Percentiles rank a stretch among this genome's conserved stretches.
Conservation (phyloP, 37 sponge, comb jelly and placozoan species). For the Spongilla lacustris region DNA sequence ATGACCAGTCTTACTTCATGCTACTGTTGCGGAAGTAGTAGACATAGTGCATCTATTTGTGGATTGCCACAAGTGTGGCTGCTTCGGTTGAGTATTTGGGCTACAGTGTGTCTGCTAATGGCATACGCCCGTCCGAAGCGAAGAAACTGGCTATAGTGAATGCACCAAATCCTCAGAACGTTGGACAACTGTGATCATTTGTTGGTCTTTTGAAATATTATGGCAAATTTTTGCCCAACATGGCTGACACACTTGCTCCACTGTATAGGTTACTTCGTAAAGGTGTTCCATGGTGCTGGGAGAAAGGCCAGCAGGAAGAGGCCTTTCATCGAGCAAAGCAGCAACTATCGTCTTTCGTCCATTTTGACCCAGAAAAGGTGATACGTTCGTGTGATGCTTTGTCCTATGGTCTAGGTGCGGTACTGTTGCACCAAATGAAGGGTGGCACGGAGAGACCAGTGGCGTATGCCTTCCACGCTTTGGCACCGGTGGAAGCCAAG, state of each 20-base stretch:
- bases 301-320: conserved; percentile 13
- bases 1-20: background rate
- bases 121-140: conserved; percentile 2
- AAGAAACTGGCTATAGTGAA: conserved; percentile 8
- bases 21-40: background rate
- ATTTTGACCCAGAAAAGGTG: conserved; percentile 16
- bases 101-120: conserved; percentile 6
- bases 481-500: background rate
- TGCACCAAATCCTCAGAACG: conserved; percentile 13
- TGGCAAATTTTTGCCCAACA: conserved; percentile 1
- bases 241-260: conserved; percentile 37
- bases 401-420: background rate
- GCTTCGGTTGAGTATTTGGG: conserved; percentile 26
- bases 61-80: background rate
- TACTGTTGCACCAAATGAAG: conserved; percentile 4
- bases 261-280: conserved; percentile 34
- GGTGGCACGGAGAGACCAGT: conserved; percentile 8
- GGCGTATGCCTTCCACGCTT: background rate
- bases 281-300: conserved; percentile 24
- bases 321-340: conserved; percentile 50
- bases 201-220: conserved; percentile 59
- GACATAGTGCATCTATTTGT: background rate
- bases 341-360: conserved; percentile 24
- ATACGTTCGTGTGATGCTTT: conserved; percentile 5
- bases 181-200: conserved; percentile 37